Evolutionary conservation across 2,888 invertebrate species (phyloP), one percentile per base, ranked within the genome.

Genomic region (Troides helena): DNA sequence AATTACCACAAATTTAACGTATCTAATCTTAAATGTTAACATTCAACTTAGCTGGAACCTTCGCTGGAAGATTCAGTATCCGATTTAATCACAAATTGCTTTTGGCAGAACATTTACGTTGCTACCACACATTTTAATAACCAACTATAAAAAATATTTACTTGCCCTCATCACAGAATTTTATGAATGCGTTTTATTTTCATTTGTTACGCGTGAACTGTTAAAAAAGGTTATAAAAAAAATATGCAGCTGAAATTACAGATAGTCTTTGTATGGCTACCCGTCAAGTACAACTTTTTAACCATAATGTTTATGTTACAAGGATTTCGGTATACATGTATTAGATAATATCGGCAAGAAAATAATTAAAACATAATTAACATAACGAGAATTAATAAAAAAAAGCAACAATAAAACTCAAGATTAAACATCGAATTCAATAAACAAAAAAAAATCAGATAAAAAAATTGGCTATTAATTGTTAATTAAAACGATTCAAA

Each of bases 111-210:
- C 60, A 23, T 6, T 36, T 23, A 30, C 3, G 50, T 57, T 43
- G 57, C 53, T 5, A 59, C 39, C 21, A 80, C 77, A 80, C 74
- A 75, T 74, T 79, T 76, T 76, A 79, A 78, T 77, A 83, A 81
- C 78, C 80, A 79, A 82, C 78, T 80, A 81, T 81, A 80, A 86
- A 46, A 86, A 85, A 87, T 84, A 86, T 86, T 85, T 78, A 76
- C 73, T 77, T 75, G 71, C 72, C 56, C 62, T 65, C 68, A 77
- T 77, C 72, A 71, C 73, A 43, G 65, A 62, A 66, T 56, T 36
- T 21, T 30, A 56, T 66, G 69, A 59, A 70, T 66, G 62, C 50
- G 65, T 39, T 23, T 58, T 30, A 62, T 63, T 60, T 50, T 56
- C 5, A 4, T 62, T 62, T 25, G 56, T 43, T 53, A 17, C 67